Evolutionary conservation across 2,113 vertebrate genomes (phyloP), one percentile per base, ranked within the genome.

Genomic region (Actenoides lindsayi): DNA sequence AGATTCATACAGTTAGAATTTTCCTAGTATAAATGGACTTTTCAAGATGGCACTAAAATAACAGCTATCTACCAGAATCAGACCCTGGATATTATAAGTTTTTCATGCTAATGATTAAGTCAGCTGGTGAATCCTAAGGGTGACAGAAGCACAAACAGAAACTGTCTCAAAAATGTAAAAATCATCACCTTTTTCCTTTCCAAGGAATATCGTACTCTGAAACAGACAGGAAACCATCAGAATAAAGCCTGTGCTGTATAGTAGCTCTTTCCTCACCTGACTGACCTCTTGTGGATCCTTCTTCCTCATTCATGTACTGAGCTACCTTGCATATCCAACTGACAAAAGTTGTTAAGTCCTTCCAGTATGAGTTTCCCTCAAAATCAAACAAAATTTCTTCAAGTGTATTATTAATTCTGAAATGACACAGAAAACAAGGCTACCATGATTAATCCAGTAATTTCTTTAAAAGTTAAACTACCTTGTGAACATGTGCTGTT

Each of bases 331-430:
- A 96, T 1, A 27, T 91, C 91, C 83, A 97, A 27, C 90, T 83
- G 56, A 95, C 37, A 67, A 96, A 35, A 51, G 10, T 37, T 74
- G 25, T 35, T n/a, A 97, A 70, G 35, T 37, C 64, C 63, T 93
- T 83, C 97, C 97, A 97, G 57, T 73, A 73, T 13, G 56, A 5
- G 27, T 74, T 80, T 37, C 79, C 79, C 35, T 93, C 89, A 91
- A 95, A 60, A 33, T 24, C 95, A 53, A 67, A 44, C 7, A 96
- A 85, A 23, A 70, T 59, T 64, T 91, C 91, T 82, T 97, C 91
- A 46, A 96, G 71, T 25, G 46, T 83, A 69, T 76, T 87, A 74
- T 94, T 96, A 64, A 95, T 50, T 69, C 97, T 97, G 57, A 76
- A 91, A 79, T 54, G 59, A 91, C 59, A 86, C 33, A 68, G 54